These are phyloP conservation scores for Casuarius casuarius DNA, from an alignment of 2,113 vertebrate genomes.

Conservation along the genomic window DNA sequence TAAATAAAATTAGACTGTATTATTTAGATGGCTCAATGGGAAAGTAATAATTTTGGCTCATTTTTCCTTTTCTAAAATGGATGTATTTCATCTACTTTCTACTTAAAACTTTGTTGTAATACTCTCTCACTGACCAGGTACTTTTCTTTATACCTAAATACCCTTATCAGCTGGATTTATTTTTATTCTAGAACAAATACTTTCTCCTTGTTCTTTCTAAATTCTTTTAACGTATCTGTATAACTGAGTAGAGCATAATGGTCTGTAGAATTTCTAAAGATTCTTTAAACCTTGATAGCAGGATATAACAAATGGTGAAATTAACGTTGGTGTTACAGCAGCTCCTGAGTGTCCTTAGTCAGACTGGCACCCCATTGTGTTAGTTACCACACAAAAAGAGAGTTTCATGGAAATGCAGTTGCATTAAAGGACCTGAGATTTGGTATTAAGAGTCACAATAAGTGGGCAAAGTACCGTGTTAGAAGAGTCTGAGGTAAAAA, in stretches of 20 bases:
- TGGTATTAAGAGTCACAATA: not conserved
- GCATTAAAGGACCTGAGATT: not conserved
- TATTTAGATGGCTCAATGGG: constrained; percentile 33
- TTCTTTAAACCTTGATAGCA: not conserved
- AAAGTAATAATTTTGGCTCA: not conserved
- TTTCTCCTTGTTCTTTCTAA: not conserved
- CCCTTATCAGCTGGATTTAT: not conserved
- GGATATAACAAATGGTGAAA: not conserved
- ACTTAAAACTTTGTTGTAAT: not conserved
- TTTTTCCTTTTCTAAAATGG: not conserved
- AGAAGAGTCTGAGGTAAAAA: fast-evolving
- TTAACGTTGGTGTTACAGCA: not conserved
- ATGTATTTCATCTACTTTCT: not conserved
- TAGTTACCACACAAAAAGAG: not conserved
- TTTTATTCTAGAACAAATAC: not conserved
- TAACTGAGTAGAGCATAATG: not conserved
- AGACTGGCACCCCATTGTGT: not conserved
- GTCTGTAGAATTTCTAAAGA: not conserved
- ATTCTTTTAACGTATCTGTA: not conserved
- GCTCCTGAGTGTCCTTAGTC: not conserved
- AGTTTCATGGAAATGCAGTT: not conserved
- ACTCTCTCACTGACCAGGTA: not conserved
- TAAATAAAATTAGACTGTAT: constrained; percentile 35
- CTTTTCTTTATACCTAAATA: not conserved
- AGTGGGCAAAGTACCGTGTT: not conserved